phyloP scores from a whole-genome alignment of 35 echinoderm and acorn worm genomes.

The Ptychodera flava region DNA sequence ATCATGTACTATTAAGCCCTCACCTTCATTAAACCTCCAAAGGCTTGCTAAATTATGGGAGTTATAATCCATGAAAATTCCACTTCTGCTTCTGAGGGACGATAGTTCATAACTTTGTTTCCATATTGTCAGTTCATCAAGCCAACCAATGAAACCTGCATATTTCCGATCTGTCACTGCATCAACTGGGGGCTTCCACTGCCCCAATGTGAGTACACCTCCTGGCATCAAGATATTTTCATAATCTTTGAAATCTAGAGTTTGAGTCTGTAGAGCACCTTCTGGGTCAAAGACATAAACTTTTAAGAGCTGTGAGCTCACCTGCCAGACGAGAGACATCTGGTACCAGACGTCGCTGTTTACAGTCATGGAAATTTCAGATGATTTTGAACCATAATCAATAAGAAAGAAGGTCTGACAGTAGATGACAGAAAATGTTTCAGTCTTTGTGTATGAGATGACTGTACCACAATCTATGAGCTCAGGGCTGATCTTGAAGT shows the following conservation, averaged over 20 bases:
- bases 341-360: conserved; percentile 58
- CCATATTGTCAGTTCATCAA: conserved; percentile 85
- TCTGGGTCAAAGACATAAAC: conserved; percentile 46
- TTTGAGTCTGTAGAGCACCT: conserved; percentile 25
- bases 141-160: conserved; percentile 62
- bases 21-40: conserved; percentile 71
- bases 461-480: conserved; percentile 36
- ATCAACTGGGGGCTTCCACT: conserved; percentile 48
- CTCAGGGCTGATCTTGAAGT: conserved; percentile 12
- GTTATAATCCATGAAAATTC: conserved; percentile 11
- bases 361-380: conserved; percentile 29
- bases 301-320: conserved; percentile 39
- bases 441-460: conserved; percentile 44
- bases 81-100: conserved; percentile 19
- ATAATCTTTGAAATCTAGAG: conserved; percentile 13
- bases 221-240: conserved; percentile 69
- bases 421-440: conserved; percentile 39
- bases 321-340: conserved; percentile 54
- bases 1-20: conserved; percentile 56
- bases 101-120: conserved; percentile 24
- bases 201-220: conserved; percentile 50
- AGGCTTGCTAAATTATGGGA: conserved; percentile 36
- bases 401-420: conserved; percentile 34
- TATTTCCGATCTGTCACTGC: conserved; percentile 33
- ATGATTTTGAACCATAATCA: not conserved